Evolutionary conservation across 2,888 invertebrate genomes (phyloP).

Genomic region (Polydrusus pterygomalis): DNA sequence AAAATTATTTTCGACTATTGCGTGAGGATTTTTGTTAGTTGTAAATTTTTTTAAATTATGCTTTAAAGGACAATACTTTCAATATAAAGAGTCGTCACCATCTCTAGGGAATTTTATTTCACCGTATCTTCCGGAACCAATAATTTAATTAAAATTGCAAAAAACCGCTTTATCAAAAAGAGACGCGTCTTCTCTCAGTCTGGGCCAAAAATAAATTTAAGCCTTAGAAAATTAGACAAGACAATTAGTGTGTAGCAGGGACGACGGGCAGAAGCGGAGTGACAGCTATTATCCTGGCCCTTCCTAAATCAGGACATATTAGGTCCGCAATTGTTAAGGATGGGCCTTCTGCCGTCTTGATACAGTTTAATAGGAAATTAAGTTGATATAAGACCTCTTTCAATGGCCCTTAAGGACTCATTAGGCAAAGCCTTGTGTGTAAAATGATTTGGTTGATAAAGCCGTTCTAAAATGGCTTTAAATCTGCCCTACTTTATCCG

Average conservation of each 20-base stretch:
- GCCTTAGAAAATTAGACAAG: slow-evolving; percentile 45
- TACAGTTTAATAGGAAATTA: slow-evolving; percentile 51
- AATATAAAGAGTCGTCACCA: not conserved
- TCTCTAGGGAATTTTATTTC: not conserved
- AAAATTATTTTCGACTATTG: no score
- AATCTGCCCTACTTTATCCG: not conserved
- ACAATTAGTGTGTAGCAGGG: slow-evolving; percentile 48
- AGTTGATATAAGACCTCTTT: slow-evolving; percentile 47
- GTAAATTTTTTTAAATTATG: no score
- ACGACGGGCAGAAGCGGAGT: slow-evolving; percentile 38
- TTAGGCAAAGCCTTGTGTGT: slow-evolving; percentile 27
- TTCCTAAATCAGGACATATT: slow-evolving; percentile 51
- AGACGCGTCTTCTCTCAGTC: not conserved
- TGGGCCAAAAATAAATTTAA: slow-evolving; percentile 46
- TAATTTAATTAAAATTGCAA: slow-evolving; percentile 42
- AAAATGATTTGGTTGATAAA: slow-evolving; percentile 30
- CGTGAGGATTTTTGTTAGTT: no score
- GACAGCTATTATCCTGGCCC: slow-evolving; percentile 52
- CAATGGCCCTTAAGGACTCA: slow-evolving; percentile 36
- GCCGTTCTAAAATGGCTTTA: slow-evolving; percentile 13
- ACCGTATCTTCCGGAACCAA: not conserved
- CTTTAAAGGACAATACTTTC: not conserved
- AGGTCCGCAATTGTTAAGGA: slow-evolving; percentile 52
- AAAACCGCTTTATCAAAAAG: slow-evolving; percentile 26
- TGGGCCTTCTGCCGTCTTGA: slow-evolving; percentile 47